Evolutionary conservation across 2,888 invertebrate species (phyloP), one percentile per base, ranked within the genome.

Genomic region (Xiphydria camelus): DNA sequence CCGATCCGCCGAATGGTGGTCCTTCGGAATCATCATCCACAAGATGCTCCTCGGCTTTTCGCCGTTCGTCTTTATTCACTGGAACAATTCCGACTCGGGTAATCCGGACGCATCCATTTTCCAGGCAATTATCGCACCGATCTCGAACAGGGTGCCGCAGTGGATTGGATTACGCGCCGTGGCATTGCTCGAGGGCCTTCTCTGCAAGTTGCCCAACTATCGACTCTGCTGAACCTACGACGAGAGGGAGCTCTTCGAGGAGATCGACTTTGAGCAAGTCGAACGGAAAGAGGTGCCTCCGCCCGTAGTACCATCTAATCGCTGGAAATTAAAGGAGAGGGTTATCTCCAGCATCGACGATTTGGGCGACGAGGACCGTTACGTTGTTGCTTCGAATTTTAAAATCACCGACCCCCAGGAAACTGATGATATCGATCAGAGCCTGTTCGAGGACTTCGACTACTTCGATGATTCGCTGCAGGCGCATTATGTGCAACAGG

Each of bases 381-480:
- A n/a, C n/a, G n/a, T n/a, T n/a, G 72, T 86, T 53, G n/a, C n/a
- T n/a, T n/a, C n/a, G n/a, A n/a, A n/a, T n/a, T n/a, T n/a, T n/a
- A 85, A 86, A 60, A 82, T 82, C 10, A 81, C 83, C 60, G 84
- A 83, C 66, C 73, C 75, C 82, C 83, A 77, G 76, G 76, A 78
- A 47, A 81, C 83, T 45, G 79, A 78, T 42, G 77, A 78, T 61
- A 85, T 86, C 52, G 85, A 86, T 70, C 86, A 86, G 68, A 79
- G 82, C 31, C 85, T 86, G 69, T 86, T 86, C 73, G 85, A 86
- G 60, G 86, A 85, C 3, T 86, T 86, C 73, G 86, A 86, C 64
- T 86, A 85, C 70, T 82, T 86, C 47, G 86, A 86, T 73, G 85
- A 85, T 3, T 72, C n/a, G n/a, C n/a, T n/a, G n/a, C n/a, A n/a